Base-by-base conservation (phyloP, 2,797 vertebrate genomes). In the Enteromius anoplus region DNA sequence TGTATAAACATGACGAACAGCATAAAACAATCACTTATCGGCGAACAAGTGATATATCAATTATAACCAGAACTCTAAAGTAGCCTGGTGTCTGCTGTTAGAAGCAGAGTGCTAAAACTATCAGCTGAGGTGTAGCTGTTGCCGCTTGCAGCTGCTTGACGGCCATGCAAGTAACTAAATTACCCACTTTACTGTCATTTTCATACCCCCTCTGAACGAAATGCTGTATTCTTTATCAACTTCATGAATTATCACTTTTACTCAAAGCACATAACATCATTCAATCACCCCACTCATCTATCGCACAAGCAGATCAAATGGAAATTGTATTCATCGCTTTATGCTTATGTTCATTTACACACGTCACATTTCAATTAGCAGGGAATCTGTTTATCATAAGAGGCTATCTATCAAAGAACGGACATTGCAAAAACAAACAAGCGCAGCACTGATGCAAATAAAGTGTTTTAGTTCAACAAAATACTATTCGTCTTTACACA, bases 161-260 rank as follows among this genome's bases (percentile, higher is more conserved):
- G 75, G 81, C 75, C 66, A 83, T 70, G 82, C 82, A 83, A 83
- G 68, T 69, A 69, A 83, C 72, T 85, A 79, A 88, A 87, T 84
- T 82, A 82, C 66, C 76, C 84, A 87, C 82, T 82, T 85, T 82
- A 77, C 78, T 80, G 78, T 66, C 87, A 73, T 87, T 55, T 83
- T 71, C 83, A 71, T 47, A 34, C 42, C 45, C 60, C 53, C 34
- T 66, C 80, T 72, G 69, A 86, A 82, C 49, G 8, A 80, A 86
- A 81, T 62, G 78, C 26, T 64, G 69, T 47, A 73, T 76, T 80
- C 40, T 75, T 83, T 68, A 66, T 79, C 78, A 80, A 78, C 84
- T 83, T 65, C 64, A 75, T 83, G 69, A 85, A 85, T 80, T 75
- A 75, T 73, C 72, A 40, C 37, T 60, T 75, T 60, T 42, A 42